phyloP scores from a whole-genome alignment of 2,797 vertebrate genomes.

The Gephyroberyx darwinii region DNA sequence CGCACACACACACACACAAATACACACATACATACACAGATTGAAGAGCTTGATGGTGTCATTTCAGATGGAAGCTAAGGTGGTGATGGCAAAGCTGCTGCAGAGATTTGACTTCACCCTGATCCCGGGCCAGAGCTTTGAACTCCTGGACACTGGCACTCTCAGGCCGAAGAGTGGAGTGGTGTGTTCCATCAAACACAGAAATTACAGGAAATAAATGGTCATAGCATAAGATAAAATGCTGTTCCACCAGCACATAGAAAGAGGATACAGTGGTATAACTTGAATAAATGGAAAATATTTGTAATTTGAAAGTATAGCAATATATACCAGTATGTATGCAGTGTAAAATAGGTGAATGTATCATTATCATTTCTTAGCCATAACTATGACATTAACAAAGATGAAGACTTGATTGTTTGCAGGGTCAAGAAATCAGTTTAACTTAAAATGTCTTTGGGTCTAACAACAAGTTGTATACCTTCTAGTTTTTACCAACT shows the following conservation, averaged over 20 bases:
- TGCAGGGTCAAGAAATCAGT: constrained; percentile 3
- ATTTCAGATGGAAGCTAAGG: constrained; percentile 91
- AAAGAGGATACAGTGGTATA: too few species aligned
- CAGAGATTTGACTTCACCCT: constrained; percentile 90
- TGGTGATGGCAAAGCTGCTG: constrained; percentile 91
- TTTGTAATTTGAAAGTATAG: too few species aligned
- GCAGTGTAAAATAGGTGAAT: too few species aligned
- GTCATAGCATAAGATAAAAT: background rate
- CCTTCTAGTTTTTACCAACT: too few species aligned
- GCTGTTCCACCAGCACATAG: too few species aligned
- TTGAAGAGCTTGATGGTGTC: background rate
- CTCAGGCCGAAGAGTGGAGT: constrained; percentile 86
- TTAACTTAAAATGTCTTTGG: background rate
- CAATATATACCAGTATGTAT: too few species aligned
- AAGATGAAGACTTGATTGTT: background rate
- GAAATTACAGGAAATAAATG: constrained; percentile 30
- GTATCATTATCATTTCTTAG: background rate
- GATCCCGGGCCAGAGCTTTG: constrained; percentile 85
- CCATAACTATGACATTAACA: background rate
- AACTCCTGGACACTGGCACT: constrained; percentile 82
- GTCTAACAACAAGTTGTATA: too few species aligned
- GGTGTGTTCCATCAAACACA: constrained; percentile 82
- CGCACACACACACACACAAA: background rate
- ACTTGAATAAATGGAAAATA: too few species aligned
- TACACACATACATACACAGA: background rate